Base-by-base conservation (phyloP, 2,113 vertebrate species). In the Atlantisia rogersi region DNA sequence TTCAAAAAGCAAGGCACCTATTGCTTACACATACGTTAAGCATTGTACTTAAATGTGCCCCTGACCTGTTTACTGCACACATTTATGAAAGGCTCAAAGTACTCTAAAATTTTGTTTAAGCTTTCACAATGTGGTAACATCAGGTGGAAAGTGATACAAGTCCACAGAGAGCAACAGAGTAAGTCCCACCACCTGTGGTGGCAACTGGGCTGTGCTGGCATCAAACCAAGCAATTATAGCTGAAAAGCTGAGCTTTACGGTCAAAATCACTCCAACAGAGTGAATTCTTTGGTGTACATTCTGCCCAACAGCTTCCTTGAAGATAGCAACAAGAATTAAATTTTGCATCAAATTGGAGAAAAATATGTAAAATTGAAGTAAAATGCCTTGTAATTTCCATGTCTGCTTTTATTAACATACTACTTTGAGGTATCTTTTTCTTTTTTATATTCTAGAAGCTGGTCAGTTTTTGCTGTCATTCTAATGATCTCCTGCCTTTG, bases 301-400 rank as follows among this genome's bases (percentile, higher is more conserved):
- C 46, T 76, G 35, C 28, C 14, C 19, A 8, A 18, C 5, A 56
- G 24, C 62, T 69, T 80, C 13, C 24, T 81, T 80, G 56, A 69
- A 44, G 28, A 44, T 31, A 46, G 28, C 63, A 59, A n/a, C 28
- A 58, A 60, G 20, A 73, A 84, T 11, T 20, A 69, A 58, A 29
- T n/a, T 71, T 40, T 15, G 10, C 28, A 39, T 82, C n/a, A 60
- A 76, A 64, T 25, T 78, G 14, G 58, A 60, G 58, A 64, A 71
- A 90, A 82, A 17, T 2, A 39, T 9, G 31, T 31, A 20, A 79
- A 32, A 79, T 71, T 58, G 13, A 75, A 85, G 17, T 35, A 22
- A n/a, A 21, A 15, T 10, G 52, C 6, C 6, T 69, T 15, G 7
- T 15, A 65, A 46, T 5, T 77, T 90, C n/a, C 0, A 0, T 7